These are phyloP conservation scores for Eupithecia inturbata DNA, from an alignment of 2,888 invertebrate genomes.

Conservation along the genomic window DNA sequence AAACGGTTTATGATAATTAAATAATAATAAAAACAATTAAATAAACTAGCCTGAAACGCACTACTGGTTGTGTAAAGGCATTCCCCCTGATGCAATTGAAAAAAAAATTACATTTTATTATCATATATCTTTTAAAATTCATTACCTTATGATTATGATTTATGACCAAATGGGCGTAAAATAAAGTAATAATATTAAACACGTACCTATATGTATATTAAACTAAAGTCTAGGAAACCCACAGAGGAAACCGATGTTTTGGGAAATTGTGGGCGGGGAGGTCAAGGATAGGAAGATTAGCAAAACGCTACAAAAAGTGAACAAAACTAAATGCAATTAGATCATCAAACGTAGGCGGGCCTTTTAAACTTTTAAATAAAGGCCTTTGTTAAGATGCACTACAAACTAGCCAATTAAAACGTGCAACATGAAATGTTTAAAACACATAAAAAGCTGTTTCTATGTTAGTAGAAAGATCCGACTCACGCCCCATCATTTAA, in stretches of 20 bases:
- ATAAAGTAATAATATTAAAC: not conserved
- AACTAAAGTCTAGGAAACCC: not conserved
- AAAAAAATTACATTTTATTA: not conserved
- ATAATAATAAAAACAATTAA: not conserved
- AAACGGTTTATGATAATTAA: not conserved
- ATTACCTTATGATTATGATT: too few species aligned
- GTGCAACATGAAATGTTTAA: conserved; percentile 18
- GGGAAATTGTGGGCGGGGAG: not conserved
- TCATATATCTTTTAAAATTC: too few species aligned
- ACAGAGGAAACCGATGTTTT: not conserved
- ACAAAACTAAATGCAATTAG: conserved; percentile 33
- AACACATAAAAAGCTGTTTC: not conserved
- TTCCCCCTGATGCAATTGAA: not conserved
- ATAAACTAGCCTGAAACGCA: not conserved
- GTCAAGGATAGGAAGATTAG: conserved; percentile 14
- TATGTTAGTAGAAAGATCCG: conserved; percentile 39
- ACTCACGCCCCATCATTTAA: conserved; percentile 62
- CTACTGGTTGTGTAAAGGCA: not conserved
- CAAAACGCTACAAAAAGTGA: conserved; percentile 20
- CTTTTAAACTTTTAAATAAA: conserved; percentile 20
- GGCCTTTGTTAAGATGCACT: conserved; percentile 27
- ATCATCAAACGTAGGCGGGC: conserved; percentile 32
- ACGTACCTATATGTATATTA: not conserved
- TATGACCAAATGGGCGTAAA: not conserved
- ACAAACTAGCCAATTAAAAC: conserved; percentile 18